phyloP scores from a whole-genome alignment of 2,113 vertebrate species.

The Cyrtonyx montezumae region DNA sequence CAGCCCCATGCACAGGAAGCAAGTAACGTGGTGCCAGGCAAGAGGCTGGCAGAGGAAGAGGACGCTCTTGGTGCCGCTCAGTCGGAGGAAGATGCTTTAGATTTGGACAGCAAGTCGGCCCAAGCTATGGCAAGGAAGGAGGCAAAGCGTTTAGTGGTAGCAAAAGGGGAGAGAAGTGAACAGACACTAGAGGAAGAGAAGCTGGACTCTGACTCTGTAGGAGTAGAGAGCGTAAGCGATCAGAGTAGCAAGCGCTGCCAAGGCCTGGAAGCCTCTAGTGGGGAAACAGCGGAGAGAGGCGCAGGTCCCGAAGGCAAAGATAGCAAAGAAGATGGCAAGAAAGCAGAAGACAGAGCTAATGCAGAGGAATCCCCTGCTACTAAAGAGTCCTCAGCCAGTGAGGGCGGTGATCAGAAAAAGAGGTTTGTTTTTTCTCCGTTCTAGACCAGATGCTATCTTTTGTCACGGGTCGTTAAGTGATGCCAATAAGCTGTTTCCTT shows the following conservation, averaged over 20 bases:
- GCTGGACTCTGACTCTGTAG: constrained; percentile 84
- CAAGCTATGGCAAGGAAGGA: constrained; percentile 82
- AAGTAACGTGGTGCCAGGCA: constrained; percentile 82
- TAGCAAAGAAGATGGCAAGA: constrained; percentile 88
- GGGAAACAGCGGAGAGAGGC: constrained; percentile 78
- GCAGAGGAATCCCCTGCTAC: constrained; percentile 87
- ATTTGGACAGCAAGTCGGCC: constrained; percentile 83
- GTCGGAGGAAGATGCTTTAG: constrained; percentile 82
- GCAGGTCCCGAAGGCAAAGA: constrained; percentile 79
- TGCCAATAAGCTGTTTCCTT: constrained; percentile 74
- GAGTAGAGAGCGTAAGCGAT: constrained; percentile 78
- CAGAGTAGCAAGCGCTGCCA: constrained; percentile 87
- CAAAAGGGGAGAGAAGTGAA: constrained; percentile 83
- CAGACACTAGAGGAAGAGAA: constrained; percentile 84
- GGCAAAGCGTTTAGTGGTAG: constrained; percentile 82
- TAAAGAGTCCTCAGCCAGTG: constrained; percentile 97
- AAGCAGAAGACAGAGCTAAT: constrained; percentile 86
- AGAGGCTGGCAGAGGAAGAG: constrained; percentile 89
- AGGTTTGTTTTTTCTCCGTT: constrained; percentile 99
- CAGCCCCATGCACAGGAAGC: constrained; percentile 87
- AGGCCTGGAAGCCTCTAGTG: constrained; percentile 83
- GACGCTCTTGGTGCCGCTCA: constrained; percentile 83
- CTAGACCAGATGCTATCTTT: constrained; percentile 97
- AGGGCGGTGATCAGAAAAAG: constrained; percentile 98
- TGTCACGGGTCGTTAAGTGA: constrained; percentile 88